Evolutionary conservation across 2,113 vertebrate genomes (phyloP), one percentile per base, ranked within the genome.

Genomic region (Euleptes europaea): DNA sequence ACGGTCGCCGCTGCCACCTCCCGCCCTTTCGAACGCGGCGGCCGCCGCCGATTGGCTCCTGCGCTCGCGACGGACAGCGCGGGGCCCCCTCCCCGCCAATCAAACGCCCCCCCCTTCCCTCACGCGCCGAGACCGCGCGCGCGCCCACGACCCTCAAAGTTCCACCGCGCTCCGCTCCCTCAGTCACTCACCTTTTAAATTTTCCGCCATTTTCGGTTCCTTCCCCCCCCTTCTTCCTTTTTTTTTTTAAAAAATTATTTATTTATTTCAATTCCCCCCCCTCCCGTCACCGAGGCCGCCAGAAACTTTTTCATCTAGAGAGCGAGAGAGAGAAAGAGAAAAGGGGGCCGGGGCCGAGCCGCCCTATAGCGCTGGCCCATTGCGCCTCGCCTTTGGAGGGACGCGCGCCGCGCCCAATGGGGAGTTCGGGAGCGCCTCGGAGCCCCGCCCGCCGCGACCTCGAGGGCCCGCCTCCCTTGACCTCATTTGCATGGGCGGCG

Each of bases 141-240:
- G 57, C 15, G 57, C 57, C 21, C 21, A 4, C 57, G 57, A 12
- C 51, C 51, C 17, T 54, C 3, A 54, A 54, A 3, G 17, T 54
- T 54, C 66, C 80, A 13, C 28, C 2, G 5, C 79, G 42, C 67
- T 40, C 28, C 67, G 21, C 49, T 19, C 54, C 1, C 0, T 5
- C 71, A 71, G 33, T 49, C 44, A 40, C 94, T 95, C 93, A 95
- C 94, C 94, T 95, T 95, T 95, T 95, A 94, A 94, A 95, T 94
- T 94, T 95, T 95, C 94, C 94, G 94, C 94, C 94, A 95, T 94
- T 88, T 93, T 94, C 69, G 19, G 57, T 69, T 23, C 60, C 60
- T 8, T 51, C 49, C 12, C 49, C 10, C 44, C 44, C 10, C 44
- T 47, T 47, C 44, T n/a, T n/a, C n/a, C n/a, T n/a, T 19, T 54